Evolutionary conservation across 2,797 vertebrate species (phyloP).

Genomic region (Furcifer pardalis): DNA sequence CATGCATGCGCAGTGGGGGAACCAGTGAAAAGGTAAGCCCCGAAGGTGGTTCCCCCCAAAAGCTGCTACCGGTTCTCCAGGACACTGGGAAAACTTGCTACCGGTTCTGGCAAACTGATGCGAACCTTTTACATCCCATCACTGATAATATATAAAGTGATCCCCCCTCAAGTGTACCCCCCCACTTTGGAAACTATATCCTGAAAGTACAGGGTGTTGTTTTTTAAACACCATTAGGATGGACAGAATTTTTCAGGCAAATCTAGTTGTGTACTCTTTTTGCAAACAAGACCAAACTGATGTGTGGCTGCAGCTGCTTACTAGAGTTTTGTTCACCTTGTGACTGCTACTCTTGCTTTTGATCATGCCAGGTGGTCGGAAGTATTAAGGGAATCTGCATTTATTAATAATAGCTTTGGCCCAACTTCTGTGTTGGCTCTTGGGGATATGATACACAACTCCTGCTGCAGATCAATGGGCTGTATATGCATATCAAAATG

Average conservation of each 20-base stretch:
- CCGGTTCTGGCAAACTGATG: neutral
- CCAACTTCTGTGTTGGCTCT: slow-evolving; percentile 17
- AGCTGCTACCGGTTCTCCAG: too few relatives aligned
- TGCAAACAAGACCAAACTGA: neutral
- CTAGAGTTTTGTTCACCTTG: slow-evolving; percentile 6
- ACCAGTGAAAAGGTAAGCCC: too few relatives aligned
- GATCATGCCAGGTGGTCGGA: slow-evolving; percentile 36
- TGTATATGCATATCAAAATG: slow-evolving; percentile 6
- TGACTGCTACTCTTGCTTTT: slow-evolving; percentile 11
- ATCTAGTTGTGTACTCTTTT: neutral
- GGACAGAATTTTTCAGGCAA: neutral
- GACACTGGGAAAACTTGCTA: too few relatives aligned
- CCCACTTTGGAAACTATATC: neutral
- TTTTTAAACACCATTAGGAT: neutral
- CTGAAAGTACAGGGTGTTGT: neutral
- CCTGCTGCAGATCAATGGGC: slow-evolving; percentile 15
- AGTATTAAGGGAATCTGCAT: slow-evolving; percentile 8
- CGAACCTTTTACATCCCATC: too few relatives aligned
- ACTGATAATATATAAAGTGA: too few relatives aligned
- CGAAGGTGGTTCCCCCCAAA: too few relatives aligned
- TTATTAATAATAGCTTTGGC: slow-evolving; percentile 23
- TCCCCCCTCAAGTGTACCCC: too few relatives aligned
- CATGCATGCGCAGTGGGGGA: too few relatives aligned
- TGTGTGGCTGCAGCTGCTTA: neutral
- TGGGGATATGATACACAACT: slow-evolving; percentile 12